phyloP scores from a whole-genome alignment of 1,140 invertebrate genomes.

The Drosophila elegans region DNA sequence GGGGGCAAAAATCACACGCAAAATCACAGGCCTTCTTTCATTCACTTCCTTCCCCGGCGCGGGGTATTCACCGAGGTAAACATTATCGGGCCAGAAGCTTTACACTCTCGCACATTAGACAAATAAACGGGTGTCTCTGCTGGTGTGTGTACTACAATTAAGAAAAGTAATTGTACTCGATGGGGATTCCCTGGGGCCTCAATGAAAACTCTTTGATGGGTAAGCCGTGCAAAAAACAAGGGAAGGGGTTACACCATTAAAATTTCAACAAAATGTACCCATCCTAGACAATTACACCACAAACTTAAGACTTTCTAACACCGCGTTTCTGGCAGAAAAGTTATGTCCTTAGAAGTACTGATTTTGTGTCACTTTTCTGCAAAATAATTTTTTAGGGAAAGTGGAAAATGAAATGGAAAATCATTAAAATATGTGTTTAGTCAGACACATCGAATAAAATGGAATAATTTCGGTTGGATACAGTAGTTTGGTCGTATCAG shows the following conservation, averaged over 20 bases:
- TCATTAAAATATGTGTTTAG: too few relatives aligned
- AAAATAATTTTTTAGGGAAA: too few relatives aligned
- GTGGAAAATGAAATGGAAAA: too few relatives aligned
- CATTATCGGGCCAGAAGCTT: slow-evolving; percentile 49
- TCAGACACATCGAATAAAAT: slow-evolving; percentile 7
- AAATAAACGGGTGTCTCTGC: slow-evolving; percentile 50
- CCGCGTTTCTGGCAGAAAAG: too few relatives aligned
- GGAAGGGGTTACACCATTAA: too few relatives aligned
- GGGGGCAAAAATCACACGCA: slow-evolving; percentile 47
- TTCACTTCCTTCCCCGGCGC: not conserved
- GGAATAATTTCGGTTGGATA: slow-evolving; percentile 2
- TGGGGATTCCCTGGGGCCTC: slow-evolving; percentile 37
- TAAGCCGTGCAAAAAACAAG: slow-evolving; percentile 22
- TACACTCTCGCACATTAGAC: slow-evolving; percentile 56
- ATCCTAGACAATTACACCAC: too few relatives aligned
- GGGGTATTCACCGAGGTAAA: slow-evolving; percentile 76
- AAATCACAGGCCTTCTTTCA: slow-evolving; percentile 63
- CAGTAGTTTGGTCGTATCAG: slow-evolving; percentile 4
- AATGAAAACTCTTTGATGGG: slow-evolving; percentile 52
- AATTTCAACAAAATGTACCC: too few relatives aligned
- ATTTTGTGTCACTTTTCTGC: too few relatives aligned
- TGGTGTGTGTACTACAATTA: slow-evolving; percentile 67
- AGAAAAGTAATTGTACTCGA: slow-evolving; percentile 73
- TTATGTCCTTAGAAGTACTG: too few relatives aligned
- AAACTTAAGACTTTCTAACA: too few relatives aligned